Evolutionary conservation across 2,113 vertebrate genomes (phyloP), one percentile per base, ranked within the genome.

Genomic region (Orthonyx spaldingii): DNA sequence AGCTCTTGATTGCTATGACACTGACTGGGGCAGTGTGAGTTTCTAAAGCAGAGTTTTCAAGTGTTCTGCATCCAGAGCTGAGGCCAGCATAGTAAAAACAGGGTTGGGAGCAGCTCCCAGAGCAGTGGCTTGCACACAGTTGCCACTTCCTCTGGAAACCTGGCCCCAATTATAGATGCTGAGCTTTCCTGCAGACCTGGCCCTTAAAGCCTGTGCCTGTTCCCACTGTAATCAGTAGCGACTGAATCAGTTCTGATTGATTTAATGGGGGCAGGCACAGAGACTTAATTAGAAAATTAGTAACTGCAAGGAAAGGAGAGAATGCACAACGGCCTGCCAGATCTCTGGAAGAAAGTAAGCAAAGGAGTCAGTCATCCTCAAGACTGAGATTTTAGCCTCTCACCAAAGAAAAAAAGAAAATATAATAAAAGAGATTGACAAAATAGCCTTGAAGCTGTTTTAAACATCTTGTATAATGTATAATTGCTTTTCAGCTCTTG

Each of bases 211-310:
- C 65, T 69, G 69, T 28, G 79, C 69, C 50, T n/a, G 28, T 83
- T 96, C 44, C 50, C 87, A n/a, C 4, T 74, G 76, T 76, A 88
- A 81, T 93, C 87, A 80, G 60, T 37, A 32, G 64, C 0, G 0
- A 84, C 1, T 69, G 71, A 63, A 69, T 63, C 63, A 63, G 12
- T 59, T 83, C 94, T 93, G 85, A 93, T 81, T 96, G 93, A 93
- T 91, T 94, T 94, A 95, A 96, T 60, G 68, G 68, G 85, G 63
- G 42, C 79, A 91, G 66, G 50, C 71, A 74, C n/a, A 81, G 76
- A 89, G 55, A 84, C 60, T 93, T 95, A 94, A 96, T 96, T 92
- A 91, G 79, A 95, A 96, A 95, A 95, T 81, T 90, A 79, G 82
- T 88, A 83, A 78, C 85, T 94, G 64, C 82, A 74, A 90, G 60